Evolutionary conservation across 2,113 vertebrate species (phyloP).

Genomic region (Ancistrus triradiatus): DNA sequence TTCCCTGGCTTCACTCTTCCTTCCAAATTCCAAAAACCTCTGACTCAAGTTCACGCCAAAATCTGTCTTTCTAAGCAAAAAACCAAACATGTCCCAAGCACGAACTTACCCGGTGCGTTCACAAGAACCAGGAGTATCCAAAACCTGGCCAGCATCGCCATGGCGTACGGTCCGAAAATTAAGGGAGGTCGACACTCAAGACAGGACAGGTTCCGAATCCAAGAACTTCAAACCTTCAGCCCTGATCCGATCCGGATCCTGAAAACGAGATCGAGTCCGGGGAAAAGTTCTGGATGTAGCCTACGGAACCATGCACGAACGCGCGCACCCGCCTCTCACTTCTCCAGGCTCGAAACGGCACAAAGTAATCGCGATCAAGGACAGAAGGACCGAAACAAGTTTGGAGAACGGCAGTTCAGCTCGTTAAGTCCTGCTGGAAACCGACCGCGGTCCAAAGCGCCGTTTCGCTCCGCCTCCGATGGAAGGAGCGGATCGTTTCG

Average conservation of each 20-base stretch:
- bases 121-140: constrained; percentile 63
- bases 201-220: no score
- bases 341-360: constrained; percentile 1
- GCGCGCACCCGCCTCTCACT: background rate
- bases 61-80: no score
- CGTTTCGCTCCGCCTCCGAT: background rate
- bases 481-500: no score
- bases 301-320: constrained; percentile 3
- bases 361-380: constrained; percentile 14
- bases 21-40: no score
- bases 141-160: constrained; percentile 63
- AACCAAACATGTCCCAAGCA: no score
- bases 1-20: background rate
- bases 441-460: background rate
- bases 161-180: constrained; percentile 40
- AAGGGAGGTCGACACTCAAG: no score
- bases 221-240: no score
- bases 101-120: constrained; percentile 64
- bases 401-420: background rate
- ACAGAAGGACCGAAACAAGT: constrained; percentile 1
- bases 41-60: background rate
- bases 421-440: constrained; percentile 1
- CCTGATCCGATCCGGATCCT: background rate
- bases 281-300: background rate
- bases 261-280: background rate